Evolutionary conservation across 2,797 vertebrate genomes (phyloP).

Genomic region (Acanthiza pusilla): DNA sequence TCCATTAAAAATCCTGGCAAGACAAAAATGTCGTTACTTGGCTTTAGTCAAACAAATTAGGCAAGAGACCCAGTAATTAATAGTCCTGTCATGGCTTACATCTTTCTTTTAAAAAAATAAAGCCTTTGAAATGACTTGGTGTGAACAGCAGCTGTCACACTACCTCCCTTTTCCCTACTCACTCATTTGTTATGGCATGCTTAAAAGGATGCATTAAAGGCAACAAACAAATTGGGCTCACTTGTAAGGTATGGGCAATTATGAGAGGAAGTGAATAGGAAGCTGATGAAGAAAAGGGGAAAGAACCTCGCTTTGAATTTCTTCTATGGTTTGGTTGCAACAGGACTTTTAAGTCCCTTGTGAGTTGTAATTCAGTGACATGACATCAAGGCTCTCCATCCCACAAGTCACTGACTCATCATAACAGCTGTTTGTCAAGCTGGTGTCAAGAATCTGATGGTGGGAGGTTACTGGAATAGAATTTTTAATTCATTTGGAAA

Average conservation of each 20-base stretch:
- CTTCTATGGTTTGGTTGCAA: neutral
- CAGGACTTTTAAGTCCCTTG: neutral
- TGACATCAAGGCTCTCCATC: neutral
- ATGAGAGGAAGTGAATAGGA: neutral
- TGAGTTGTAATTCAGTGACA: neutral
- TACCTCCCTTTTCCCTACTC: neutral
- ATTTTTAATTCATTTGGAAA: neutral
- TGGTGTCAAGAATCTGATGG: neutral
- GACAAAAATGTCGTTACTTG: neutral
- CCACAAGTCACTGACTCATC: neutral
- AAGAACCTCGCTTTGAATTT: neutral
- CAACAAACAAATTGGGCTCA: neutral
- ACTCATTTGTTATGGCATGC: neutral
- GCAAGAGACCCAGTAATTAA: neutral
- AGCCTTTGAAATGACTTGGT: neutral
- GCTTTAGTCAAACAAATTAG: neutral
- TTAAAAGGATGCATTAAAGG: neutral
- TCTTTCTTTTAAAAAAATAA: neutral
- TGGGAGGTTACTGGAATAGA: neutral
- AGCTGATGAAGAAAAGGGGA: neutral
- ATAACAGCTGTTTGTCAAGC: neutral
- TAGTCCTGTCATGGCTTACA: neutral
- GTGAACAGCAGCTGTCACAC: neutral
- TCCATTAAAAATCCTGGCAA: neutral
- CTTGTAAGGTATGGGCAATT: neutral